Evolutionary conservation across 2,113 vertebrate species (phyloP).

Genomic region (Thalassarche chlororhynchos): DNA sequence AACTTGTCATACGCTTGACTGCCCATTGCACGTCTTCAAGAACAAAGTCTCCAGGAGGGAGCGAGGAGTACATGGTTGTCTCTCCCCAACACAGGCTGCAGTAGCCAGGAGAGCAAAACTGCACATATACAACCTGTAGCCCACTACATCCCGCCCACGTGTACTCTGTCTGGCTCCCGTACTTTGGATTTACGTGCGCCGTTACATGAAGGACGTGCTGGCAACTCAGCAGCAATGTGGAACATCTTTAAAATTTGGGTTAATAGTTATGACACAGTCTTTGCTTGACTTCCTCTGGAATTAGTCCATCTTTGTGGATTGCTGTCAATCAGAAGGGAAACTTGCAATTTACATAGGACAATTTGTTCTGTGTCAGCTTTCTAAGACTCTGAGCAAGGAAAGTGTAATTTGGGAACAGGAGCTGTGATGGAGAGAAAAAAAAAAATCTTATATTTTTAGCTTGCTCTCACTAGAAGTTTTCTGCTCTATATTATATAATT

Average conservation of each 20-base stretch:
- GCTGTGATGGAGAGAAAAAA: slow-evolving; percentile 40
- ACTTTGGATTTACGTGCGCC: accelerated
- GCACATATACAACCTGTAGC: background rate
- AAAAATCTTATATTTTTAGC: slow-evolving; percentile 49
- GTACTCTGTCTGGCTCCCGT: background rate
- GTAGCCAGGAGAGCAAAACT: background rate
- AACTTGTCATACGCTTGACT: background rate
- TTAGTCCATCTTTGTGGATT: slow-evolving; percentile 58
- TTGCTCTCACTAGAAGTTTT: slow-evolving; percentile 44
- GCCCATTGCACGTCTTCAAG: background rate
- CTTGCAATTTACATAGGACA: slow-evolving; percentile 63
- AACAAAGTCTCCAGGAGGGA: background rate
- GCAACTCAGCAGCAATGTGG: background rate
- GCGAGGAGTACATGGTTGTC: background rate
- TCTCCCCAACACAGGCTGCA: background rate
- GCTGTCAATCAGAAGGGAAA: slow-evolving; percentile 52
- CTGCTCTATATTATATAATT: slow-evolving; percentile 43
- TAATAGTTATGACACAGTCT: slow-evolving; percentile 18
- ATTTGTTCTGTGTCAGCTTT: slow-evolving; percentile 67
- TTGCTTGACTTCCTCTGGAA: slow-evolving; percentile 55
- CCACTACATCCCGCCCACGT: background rate
- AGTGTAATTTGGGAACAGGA: slow-evolving; percentile 61
- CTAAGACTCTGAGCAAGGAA: slow-evolving; percentile 46
- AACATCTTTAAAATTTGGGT: slow-evolving; percentile 3
- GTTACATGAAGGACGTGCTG: background rate